Conservation (phyloP, 1,140 invertebrate species). For the Bombyx mori region ASM3026992v2 NC_085110.1:16030001-16030500, state of each 20-base stretch:
- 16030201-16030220: conserved; percentile 9
- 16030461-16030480: too few species aligned
- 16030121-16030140: conserved; percentile 16
- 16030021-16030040: conserved; percentile 13
- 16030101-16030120: conserved; percentile 4
- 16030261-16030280: conserved; percentile 16
- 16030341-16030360: conserved; percentile 11
- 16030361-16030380: conserved; percentile 15
- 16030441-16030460: too few species aligned
- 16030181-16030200: conserved; percentile 15
- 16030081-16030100: conserved; percentile 20
- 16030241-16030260: conserved; percentile 20
- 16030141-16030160: conserved; percentile 23
- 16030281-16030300: conserved; percentile 11
- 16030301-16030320: conserved; percentile 14
- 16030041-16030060: conserved; percentile 25
- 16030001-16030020: conserved; percentile 13
- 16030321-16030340: neutral
- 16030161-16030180: conserved; percentile 16
- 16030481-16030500: too few species aligned
- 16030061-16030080: conserved; percentile 21
- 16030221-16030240: conserved; percentile 11
- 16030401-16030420: conserved; percentile 17
- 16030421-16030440: conserved; percentile 5
- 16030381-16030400: conserved; percentile 11